Evolutionary conservation across 1,140 invertebrate species (phyloP).

Genomic region (Theocolax elegans): DNA sequence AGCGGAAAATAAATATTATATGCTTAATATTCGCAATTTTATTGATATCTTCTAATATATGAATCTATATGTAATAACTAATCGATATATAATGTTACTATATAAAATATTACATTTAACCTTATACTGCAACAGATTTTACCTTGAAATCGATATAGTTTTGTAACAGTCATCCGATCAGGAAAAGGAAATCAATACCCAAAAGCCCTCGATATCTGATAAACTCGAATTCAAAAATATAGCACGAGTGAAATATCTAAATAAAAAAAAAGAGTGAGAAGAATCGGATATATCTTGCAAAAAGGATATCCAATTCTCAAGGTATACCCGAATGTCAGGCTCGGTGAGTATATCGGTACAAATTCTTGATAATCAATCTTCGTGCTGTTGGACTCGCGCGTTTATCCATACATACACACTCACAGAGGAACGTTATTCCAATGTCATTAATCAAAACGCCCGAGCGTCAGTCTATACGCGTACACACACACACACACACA

Average conservation of each 20-base stretch:
- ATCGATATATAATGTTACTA: too few species aligned
- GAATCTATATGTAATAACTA: too few species aligned
- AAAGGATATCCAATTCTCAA: slow-evolving; percentile 18
- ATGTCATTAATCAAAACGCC: slow-evolving; percentile 29
- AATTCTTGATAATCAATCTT: slow-evolving; percentile 26
- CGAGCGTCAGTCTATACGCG: not conserved
- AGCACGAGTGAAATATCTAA: too few species aligned
- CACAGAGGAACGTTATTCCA: slow-evolving; percentile 8
- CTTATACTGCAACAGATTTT: too few species aligned
- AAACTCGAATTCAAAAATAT: not conserved
- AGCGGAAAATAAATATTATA: too few species aligned
- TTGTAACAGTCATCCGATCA: too few species aligned
- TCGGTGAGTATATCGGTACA: slow-evolving; percentile 13
- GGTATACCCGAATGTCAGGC: not conserved
- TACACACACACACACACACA: not conserved
- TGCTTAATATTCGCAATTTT: too few species aligned
- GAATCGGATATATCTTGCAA: not conserved
- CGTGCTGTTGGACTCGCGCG: not conserved
- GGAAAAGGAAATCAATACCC: slow-evolving; percentile 6
- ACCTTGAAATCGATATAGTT: too few species aligned
- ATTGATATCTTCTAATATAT: too few species aligned
- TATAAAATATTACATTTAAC: too few species aligned
- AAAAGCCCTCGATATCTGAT: slow-evolving; percentile 10
- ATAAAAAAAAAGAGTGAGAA: not conserved
- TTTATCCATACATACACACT: not conserved